phyloP scores from a whole-genome alignment of 2,888 invertebrate genomes.

The Yponomeuta cagnagella region DNA sequence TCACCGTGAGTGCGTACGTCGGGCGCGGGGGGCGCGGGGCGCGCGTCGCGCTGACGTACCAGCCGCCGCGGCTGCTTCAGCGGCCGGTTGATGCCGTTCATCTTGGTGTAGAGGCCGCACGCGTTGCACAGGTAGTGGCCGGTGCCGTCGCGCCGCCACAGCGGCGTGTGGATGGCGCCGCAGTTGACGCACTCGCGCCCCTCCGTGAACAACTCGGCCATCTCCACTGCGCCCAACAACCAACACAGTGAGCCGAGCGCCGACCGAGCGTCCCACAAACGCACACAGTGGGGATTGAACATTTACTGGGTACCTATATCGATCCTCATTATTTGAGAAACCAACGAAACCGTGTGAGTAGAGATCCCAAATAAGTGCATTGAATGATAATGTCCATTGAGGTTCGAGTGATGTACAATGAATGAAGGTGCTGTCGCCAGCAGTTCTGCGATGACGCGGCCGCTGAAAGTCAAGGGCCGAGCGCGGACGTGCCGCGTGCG shows the following conservation, averaged over 20 bases:
- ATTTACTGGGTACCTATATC: neutral
- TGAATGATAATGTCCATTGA: no score
- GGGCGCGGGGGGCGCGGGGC: slow-evolving; percentile 22
- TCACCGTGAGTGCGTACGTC: slow-evolving; percentile 29
- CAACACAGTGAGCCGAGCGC: slow-evolving; percentile 15
- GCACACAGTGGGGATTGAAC: neutral
- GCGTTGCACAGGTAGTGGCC: slow-evolving; percentile 99
- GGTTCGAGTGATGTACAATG: no score
- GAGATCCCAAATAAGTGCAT: no score
- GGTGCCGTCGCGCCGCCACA: slow-evolving; percentile 97
- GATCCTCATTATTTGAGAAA: no score
- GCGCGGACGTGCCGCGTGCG: no score
- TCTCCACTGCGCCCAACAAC: slow-evolving; percentile 69
- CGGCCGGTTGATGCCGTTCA: slow-evolving; percentile 98
- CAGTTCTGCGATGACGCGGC: no score
- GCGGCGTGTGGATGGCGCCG: slow-evolving; percentile 95
- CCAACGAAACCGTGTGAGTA: no score
- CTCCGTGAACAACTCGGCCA: slow-evolving; percentile 88
- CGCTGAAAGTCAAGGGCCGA: no score
- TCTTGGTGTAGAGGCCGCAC: slow-evolving; percentile 98
- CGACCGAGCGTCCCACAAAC: slow-evolving; percentile 16
- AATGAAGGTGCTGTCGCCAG: no score
- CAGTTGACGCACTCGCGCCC: slow-evolving; percentile 99
- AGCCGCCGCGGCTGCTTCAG: slow-evolving; percentile 98
- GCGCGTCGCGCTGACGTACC: slow-evolving; percentile 80